These are phyloP conservation scores for Protobothrops mucrosquamatus DNA, from an alignment of 2,113 vertebrate species.

Conservation along the genomic window DNA sequence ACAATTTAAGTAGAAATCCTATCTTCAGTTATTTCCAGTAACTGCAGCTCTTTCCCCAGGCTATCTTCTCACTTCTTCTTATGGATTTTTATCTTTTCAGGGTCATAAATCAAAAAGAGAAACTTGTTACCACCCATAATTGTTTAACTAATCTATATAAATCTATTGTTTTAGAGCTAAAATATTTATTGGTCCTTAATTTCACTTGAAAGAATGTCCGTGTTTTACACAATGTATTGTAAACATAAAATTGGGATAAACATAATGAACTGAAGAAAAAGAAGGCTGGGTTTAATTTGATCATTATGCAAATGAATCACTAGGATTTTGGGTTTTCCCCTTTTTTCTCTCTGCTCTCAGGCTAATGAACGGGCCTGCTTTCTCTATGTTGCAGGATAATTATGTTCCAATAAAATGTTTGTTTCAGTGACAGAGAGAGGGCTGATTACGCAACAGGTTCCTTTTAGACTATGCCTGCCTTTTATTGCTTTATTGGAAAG, in stretches of 20 bases:
- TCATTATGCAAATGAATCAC: not conserved
- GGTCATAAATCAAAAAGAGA: not conserved
- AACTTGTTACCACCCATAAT: not conserved
- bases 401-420: constrained; percentile 24
- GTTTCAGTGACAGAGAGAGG: not conserved
- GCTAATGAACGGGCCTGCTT: constrained; percentile 14
- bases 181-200: not conserved
- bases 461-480: not conserved
- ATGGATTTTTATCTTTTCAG: not conserved
- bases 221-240: not conserved
- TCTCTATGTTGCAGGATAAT: constrained; percentile 8
- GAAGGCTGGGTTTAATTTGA: not conserved
- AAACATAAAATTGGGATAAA: not conserved
- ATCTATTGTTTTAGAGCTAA: not conserved
- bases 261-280: not conserved
- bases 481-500: not conserved
- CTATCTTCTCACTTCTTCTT: not conserved
- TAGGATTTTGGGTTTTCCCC: constrained; percentile 2
- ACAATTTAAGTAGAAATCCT: not conserved
- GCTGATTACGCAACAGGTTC: constrained; percentile 1
- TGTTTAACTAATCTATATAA: not conserved
- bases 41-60: not conserved
- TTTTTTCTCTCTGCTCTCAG: not conserved
- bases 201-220: not conserved
- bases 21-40: not conserved